phyloP scores from a whole-genome alignment of 2,888 invertebrate genomes.

The Orthosia incerta region DNA sequence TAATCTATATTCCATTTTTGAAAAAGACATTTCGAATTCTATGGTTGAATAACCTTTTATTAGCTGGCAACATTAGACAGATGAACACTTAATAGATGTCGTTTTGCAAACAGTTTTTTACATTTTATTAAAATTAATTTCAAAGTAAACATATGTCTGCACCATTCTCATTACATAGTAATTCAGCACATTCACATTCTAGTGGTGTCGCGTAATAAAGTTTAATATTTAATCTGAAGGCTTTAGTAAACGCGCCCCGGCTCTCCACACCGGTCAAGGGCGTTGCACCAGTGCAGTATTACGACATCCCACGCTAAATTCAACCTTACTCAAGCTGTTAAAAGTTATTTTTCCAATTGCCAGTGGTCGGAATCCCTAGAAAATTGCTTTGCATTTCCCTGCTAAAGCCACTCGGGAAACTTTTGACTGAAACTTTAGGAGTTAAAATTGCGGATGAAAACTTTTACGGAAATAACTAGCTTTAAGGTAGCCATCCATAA shows the following conservation, averaged over 20 bases:
- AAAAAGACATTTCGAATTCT: not conserved
- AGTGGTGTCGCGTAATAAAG: conserved; percentile 63
- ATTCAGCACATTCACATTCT: conserved; percentile 44
- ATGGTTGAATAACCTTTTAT: conserved; percentile 13
- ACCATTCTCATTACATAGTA: conserved; percentile 40
- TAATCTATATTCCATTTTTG: conserved; percentile 2
- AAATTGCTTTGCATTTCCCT: conserved; percentile 59
- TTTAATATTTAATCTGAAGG: conserved; percentile 76
- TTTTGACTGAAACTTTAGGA: conserved; percentile 56
- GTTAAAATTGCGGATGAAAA: conserved; percentile 61
- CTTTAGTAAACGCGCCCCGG: conserved; percentile 63
- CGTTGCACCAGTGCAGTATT: conserved; percentile 72
- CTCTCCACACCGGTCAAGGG: conserved; percentile 76
- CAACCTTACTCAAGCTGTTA: conserved; percentile 44
- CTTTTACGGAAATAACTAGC: conserved; percentile 49
- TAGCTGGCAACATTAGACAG: not conserved
- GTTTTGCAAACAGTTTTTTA: not conserved
- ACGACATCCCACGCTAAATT: conserved; percentile 49
- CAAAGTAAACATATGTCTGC: conserved; percentile 32
- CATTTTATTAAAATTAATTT: conserved; percentile 34
- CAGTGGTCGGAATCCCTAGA: conserved; percentile 22
- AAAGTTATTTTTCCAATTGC: conserved; percentile 35
- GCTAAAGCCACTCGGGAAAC: conserved; percentile 57
- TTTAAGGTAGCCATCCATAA: conserved; percentile 36
- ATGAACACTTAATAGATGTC: not conserved